phyloP scores from a whole-genome alignment of 2,113 vertebrate species.

The Thymallus thymallus region DNA sequence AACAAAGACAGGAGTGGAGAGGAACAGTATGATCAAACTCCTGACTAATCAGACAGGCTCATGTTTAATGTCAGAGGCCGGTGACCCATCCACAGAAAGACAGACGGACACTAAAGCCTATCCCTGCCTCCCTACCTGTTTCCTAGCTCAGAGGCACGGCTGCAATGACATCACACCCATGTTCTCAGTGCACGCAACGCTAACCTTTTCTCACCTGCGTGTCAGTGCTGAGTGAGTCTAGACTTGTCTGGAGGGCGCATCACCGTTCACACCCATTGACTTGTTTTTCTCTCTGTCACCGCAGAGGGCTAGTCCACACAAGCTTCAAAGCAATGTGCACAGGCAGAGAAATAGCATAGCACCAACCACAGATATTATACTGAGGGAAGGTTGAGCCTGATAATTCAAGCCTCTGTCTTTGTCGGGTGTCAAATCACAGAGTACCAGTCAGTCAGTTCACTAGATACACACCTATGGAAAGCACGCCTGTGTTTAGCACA shows the following conservation, averaged over 20 bases:
- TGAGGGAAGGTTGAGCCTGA: conserved; percentile 24
- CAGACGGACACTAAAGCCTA: background rate
- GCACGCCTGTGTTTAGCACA: conserved; percentile 7
- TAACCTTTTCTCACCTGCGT: background rate
- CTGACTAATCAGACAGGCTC: conserved; percentile 20
- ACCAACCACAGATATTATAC: background rate
- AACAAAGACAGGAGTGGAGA: background rate
- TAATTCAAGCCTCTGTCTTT: conserved; percentile 16
- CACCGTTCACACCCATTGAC: background rate
- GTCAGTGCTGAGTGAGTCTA: background rate
- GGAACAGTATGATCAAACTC: background rate
- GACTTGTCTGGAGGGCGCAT: conserved; percentile 16
- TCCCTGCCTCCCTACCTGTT: conserved; percentile 25
- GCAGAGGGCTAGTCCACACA: conserved; percentile 7
- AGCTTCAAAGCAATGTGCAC: background rate
- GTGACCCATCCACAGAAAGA: conserved; percentile 33
- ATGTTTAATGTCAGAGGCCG: conserved; percentile 16
- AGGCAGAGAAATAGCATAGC: background rate
- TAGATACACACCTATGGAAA: no score
- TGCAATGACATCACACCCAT: conserved; percentile 23
- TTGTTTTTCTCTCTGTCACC: background rate
- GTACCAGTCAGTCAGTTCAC: no score
- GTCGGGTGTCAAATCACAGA: no score
- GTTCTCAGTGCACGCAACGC: conserved; percentile 26
- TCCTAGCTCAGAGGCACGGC: conserved; percentile 21